These are phyloP conservation scores for Athripsodes cinereus DNA, from an alignment of 2,888 invertebrate genomes.

Conservation along the genomic window DNA sequence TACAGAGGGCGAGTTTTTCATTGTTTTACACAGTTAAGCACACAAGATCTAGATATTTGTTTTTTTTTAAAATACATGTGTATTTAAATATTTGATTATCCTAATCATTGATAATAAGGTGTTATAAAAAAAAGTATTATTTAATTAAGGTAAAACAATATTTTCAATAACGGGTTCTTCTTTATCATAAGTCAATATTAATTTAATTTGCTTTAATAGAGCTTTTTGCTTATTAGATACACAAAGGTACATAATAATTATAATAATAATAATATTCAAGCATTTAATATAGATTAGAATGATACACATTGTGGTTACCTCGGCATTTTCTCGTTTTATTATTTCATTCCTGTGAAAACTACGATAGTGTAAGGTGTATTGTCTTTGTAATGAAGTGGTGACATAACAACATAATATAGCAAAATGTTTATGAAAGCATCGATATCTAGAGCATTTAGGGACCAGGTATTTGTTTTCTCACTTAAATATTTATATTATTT, in stretches of 20 bases:
- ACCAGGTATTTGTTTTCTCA: background rate
- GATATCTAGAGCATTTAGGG: background rate
- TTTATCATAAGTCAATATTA: background rate
- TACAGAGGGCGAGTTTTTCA: no score
- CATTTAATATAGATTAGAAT: background rate
- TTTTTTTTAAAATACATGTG: no score
- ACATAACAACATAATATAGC: background rate
- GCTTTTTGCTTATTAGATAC: background rate
- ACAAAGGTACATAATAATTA: no score
- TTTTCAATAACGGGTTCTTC: background rate
- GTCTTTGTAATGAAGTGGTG: no score
- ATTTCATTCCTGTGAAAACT: background rate
- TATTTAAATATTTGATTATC: no score
- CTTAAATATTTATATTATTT: no score
- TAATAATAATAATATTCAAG: no score
- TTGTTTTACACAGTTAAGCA: no score
- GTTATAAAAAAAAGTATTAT: no score
- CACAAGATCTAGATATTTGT: no score
- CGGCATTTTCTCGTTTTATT: background rate
- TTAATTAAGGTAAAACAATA: background rate
- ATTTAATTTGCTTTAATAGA: background rate
- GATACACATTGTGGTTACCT: background rate
- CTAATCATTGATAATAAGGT: no score
- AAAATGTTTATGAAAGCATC: conserved; percentile 3
- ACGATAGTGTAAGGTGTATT: background rate